Base-by-base conservation (phyloP, 2,888 invertebrate genomes). In the Rhagonycha lutea region DNA sequence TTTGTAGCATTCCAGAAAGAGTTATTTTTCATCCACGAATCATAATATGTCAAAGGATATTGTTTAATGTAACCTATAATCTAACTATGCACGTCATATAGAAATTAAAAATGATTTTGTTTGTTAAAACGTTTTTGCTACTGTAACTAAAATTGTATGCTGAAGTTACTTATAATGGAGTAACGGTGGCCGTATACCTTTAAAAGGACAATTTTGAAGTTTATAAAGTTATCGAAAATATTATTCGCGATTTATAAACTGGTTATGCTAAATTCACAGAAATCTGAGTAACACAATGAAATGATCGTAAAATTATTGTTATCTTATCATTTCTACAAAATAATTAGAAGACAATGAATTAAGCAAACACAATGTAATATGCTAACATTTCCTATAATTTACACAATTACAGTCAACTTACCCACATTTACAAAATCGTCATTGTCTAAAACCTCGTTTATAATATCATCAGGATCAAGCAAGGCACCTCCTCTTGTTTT, bases 351-450 rank as follows among this genome's bases (percentile, higher is more conserved):
- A 24, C 24, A n/a, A 62, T 8, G 63, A 65, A 24, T 14, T 65
- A 65, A 24, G 63, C 18, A n/a, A 18, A 26, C 3, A 65, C 9
- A 24, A 65, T 65, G 12, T 65, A n/a, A 23, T 47, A 47, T 47
- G 47, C 4, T n/a, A 65, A 62, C 1, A 65, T 18, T 24, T 26
- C 24, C n/a, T 24, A 18, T 24, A 14, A 24, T 24, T 63, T 63
- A 12, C 24, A 24, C 63, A 63, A 63, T 65, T 65, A 8, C 63
- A 65, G 12, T 26, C 23, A 11, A 70, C 88, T 86, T 85, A 91
- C 91, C 90, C 29, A 91, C 88, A 14, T 90, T 89, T 11, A 92
- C 89, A 83, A 90, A 91, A 80, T 92, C 92, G 81, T 91, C 90
- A 82, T 92, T 91, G 79, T 91, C 90, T 18, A 92, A 85, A 8